phyloP scores from a whole-genome alignment of 2,797 vertebrate genomes.

The Sebastes reedi region DNA sequence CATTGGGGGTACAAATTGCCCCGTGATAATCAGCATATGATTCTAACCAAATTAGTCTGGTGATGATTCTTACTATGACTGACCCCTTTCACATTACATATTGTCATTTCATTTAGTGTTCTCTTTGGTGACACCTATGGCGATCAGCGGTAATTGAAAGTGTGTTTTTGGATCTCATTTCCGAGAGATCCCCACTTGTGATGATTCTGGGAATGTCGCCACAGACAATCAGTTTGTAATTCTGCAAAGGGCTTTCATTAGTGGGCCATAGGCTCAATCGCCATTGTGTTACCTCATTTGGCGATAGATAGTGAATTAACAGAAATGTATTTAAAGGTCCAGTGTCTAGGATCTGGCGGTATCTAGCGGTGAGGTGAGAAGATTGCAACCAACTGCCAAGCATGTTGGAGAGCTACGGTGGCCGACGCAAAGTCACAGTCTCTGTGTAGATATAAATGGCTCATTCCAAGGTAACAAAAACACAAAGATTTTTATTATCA shows the following conservation, averaged over 20 bases:
- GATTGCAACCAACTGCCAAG: no score
- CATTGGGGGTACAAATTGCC: no score
- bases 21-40: not conserved
- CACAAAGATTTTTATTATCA: no score
- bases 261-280: not conserved
- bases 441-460: no score
- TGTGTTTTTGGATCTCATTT: not conserved
- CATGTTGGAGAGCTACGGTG: no score
- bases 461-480: no score
- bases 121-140: not conserved
- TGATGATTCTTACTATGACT: not conserved
- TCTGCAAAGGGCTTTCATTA: not conserved
- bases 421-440: no score
- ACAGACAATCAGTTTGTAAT: not conserved
- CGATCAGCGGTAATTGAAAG: not conserved
- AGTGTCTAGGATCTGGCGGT: no score
- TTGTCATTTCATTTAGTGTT: not conserved
- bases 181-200: not conserved
- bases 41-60: not conserved
- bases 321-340: not conserved
- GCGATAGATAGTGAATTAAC: not conserved
- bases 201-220: not conserved
- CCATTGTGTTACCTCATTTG: not conserved
- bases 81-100: not conserved
- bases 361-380: no score